These are phyloP conservation scores for Esperia sulphurella DNA, from an alignment of 2,888 invertebrate species.

Conservation along the genomic window DNA sequence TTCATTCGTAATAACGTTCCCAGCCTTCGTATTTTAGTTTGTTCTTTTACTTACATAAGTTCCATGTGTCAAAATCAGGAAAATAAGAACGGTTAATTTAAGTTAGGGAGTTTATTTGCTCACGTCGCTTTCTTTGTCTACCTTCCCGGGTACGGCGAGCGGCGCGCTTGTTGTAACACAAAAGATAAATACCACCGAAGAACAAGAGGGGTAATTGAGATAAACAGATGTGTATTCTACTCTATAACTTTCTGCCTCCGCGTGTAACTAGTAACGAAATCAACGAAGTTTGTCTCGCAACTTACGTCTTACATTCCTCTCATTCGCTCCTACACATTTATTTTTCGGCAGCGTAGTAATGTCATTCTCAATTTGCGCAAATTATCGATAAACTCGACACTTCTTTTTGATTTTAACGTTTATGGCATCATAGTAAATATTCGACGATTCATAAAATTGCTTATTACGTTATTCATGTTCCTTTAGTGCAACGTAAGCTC, in stretches of 20 bases:
- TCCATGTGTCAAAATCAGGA: conserved; percentile 57
- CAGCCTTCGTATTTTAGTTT: conserved; percentile 13
- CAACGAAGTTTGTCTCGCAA: conserved; percentile 51
- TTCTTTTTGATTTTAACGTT: conserved; percentile 12
- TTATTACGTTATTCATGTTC: conserved; percentile 34
- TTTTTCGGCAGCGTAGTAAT: conserved; percentile 11
- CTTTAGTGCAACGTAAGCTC: conserved; percentile 53
- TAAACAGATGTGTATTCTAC: conserved; percentile 66
- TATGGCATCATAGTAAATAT: conserved; percentile 43
- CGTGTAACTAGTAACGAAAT: conserved; percentile 60
- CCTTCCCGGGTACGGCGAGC: conserved; percentile 38
- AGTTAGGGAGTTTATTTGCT: conserved; percentile 59
- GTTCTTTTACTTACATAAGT: conserved; percentile 43
- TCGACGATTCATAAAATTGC: conserved; percentile 27
- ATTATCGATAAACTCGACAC: conserved; percentile 15
- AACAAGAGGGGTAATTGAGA: conserved; percentile 70
- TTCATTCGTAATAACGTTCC: conserved; percentile 3
- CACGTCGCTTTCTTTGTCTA: conserved; percentile 64
- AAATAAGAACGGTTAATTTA: conserved; percentile 59
- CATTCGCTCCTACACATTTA: conserved; percentile 11
- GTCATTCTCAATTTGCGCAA: conserved; percentile 7
- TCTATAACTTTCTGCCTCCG: conserved; percentile 56
- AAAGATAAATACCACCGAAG: conserved; percentile 66
- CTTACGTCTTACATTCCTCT: conserved; percentile 23
- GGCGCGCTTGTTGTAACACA: conserved; percentile 56